Percentiles rank a stretch among this genome's conserved stretches.
These are phyloP conservation scores for Boloria euphrosyne DNA, from an alignment of 2,888 invertebrate genomes.

Conservation along the genomic window DNA sequence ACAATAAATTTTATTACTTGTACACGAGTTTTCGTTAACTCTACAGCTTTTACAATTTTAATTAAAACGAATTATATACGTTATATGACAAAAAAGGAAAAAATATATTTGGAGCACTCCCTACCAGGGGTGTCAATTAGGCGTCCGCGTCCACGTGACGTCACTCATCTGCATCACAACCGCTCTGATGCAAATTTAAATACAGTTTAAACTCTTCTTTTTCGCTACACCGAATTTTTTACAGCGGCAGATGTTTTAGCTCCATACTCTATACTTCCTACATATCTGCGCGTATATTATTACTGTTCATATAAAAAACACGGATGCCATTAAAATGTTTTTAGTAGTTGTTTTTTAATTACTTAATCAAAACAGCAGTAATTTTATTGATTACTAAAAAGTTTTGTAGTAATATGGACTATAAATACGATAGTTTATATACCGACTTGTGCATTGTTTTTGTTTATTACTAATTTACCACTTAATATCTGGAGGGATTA, in stretches of 20 bases:
- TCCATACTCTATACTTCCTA: constrained; percentile 1
- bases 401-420: too few species aligned
- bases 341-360: not conserved
- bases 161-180: constrained; percentile 73
- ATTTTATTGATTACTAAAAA: too few species aligned
- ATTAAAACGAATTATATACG: not conserved
- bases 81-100: constrained; percentile 14
- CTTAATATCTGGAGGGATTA: too few species aligned
- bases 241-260: constrained; percentile 49
- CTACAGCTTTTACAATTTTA: too few species aligned
- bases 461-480: too few species aligned
- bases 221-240: constrained; percentile 54
- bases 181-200: constrained; percentile 70
- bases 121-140: constrained; percentile 56
- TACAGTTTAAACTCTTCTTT: constrained; percentile 65
- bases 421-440: too few species aligned
- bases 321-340: not conserved
- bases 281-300: not conserved
- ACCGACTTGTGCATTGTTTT: too few species aligned
- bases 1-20: too few species aligned
- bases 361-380: too few species aligned
- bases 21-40: too few species aligned
- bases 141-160: constrained; percentile 60
- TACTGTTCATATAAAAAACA: not conserved
- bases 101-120: constrained; percentile 20